phyloP scores from a whole-genome alignment of 1,140 invertebrate species.

The Charaxes varanes region DNA sequence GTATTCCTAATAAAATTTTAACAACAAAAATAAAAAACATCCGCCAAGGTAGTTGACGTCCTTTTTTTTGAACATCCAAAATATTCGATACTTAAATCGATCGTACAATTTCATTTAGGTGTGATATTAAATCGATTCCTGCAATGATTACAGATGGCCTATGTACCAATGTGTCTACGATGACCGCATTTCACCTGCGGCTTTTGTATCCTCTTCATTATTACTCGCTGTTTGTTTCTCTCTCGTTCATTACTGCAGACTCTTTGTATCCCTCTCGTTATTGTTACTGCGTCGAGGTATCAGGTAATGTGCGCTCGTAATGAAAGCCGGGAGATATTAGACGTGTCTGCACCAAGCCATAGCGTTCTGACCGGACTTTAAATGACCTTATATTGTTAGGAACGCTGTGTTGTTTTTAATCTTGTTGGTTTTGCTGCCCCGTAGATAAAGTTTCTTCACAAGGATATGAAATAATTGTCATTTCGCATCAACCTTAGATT shows the following conservation, averaged over 20 bases:
- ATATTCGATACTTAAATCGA: too few relatives aligned
- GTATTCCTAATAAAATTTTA: too few relatives aligned
- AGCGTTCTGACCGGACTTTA: conserved; percentile 3
- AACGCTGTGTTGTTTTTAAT: neutral
- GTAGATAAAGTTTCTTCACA: too few relatives aligned
- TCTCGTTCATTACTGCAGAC: conserved; percentile 15
- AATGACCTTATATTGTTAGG: conserved; percentile 6
- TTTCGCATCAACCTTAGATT: too few relatives aligned
- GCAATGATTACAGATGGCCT: too few relatives aligned
- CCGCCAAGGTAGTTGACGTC: too few relatives aligned
- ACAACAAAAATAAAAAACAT: too few relatives aligned
- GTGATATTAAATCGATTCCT: too few relatives aligned
- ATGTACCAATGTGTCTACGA: conserved; percentile 4
- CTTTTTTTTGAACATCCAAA: too few relatives aligned
- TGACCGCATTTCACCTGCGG: conserved; percentile 25
- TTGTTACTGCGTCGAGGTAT: conserved; percentile 46
- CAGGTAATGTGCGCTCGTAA: conserved; percentile 46
- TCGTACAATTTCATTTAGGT: too few relatives aligned
- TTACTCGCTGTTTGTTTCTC: neutral
- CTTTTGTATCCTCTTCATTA: too few relatives aligned
- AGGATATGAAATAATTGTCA: too few relatives aligned
- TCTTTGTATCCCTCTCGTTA: conserved; percentile 32
- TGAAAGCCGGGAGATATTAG: conserved; percentile 32
- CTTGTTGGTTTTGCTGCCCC: neutral
- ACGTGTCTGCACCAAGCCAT: conserved; percentile 7